Percentiles rank a stretch among this genome's conserved stretches.
Evolutionary conservation across 2,113 vertebrate species (phyloP).

Genomic region (Xenotilapia flavipinnis): DNA sequence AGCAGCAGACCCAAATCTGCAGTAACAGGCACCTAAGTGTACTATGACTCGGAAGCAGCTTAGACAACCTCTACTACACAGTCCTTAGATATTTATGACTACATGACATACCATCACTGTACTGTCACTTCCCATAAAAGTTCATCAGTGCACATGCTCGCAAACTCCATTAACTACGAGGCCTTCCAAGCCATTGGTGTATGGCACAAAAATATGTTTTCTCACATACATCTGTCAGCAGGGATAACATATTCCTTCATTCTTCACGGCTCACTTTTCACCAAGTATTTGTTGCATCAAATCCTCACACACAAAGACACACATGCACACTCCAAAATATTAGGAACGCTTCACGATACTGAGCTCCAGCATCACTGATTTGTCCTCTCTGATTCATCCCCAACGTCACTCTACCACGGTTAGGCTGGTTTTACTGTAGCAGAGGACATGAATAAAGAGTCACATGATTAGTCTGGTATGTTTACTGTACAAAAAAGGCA

Average conservation of each 20-base stretch:
- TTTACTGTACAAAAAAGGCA: not conserved
- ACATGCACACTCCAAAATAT: not conserved
- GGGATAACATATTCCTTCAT: not conserved
- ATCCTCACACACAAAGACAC: not conserved
- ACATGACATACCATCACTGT: not conserved
- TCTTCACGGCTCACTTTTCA: constrained; percentile 30
- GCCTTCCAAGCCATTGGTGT: not conserved
- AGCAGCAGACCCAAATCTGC: not conserved
- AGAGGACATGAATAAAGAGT: not conserved
- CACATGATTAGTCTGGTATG: not conserved
- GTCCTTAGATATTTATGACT: constrained; percentile 34
- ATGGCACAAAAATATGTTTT: constrained; percentile 35
- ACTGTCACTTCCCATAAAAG: constrained; percentile 36
- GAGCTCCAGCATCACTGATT: not conserved
- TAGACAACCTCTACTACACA: not conserved
- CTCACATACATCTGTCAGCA: constrained; percentile 14
- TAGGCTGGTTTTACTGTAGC: not conserved
- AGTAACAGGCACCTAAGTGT: not conserved
- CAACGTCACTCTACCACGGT: not conserved
- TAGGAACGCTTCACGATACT: not conserved
- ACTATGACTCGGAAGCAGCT: not conserved
- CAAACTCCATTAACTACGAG: not conserved
- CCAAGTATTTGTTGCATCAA: not conserved
- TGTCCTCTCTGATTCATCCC: not conserved
- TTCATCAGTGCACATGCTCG: not conserved